Evolutionary conservation across 2,113 vertebrate genomes (phyloP).

Genomic region (Hippopotamus amphibius): DNA sequence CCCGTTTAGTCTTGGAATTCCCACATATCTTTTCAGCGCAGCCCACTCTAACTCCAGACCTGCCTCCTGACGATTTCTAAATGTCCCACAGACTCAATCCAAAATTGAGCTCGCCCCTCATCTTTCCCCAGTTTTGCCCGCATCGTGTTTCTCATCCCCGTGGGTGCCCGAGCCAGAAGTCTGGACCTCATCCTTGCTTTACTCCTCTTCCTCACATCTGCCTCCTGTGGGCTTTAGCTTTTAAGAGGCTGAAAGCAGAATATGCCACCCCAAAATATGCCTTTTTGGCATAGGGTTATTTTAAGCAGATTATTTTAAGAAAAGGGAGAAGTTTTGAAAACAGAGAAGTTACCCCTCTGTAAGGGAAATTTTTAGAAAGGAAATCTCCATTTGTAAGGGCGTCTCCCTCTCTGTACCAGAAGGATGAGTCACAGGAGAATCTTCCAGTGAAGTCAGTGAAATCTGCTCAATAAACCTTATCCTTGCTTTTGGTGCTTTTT

Average conservation of each 20-base stretch:
- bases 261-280: background rate
- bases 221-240: background rate
- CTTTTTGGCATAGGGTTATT: background rate
- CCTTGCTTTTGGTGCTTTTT: background rate
- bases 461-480: background rate
- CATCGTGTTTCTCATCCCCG: background rate
- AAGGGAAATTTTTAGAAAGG: background rate
- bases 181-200: background rate
- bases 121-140: background rate
- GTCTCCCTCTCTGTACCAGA: background rate
- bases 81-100: background rate
- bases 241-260: background rate
- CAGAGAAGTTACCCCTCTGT: background rate
- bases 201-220: background rate
- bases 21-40: background rate
- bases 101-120: background rate
- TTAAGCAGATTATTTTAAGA: conserved; percentile 3
- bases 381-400: background rate
- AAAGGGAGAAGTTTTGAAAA: background rate
- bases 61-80: background rate
- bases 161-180: background rate
- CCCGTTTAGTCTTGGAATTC: rapidly evolving
- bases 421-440: background rate
- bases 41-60: background rate
- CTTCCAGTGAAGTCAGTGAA: background rate